phyloP scores from a whole-genome alignment of 2,888 invertebrate genomes.

The Ceriagrion tenellum region DNA sequence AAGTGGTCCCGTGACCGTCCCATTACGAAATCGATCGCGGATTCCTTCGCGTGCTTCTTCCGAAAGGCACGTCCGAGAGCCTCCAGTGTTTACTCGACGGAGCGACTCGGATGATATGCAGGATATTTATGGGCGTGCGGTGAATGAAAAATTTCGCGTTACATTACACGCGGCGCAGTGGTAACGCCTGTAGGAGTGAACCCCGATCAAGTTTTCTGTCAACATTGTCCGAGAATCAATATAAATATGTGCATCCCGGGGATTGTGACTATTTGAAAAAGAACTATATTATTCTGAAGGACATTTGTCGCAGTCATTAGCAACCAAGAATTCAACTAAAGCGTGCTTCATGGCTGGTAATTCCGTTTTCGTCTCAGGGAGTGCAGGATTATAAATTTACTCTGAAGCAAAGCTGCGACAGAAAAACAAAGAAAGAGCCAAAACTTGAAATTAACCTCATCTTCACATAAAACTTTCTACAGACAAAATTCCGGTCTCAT shows the following conservation, averaged over 20 bases:
- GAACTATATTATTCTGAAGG: too few relatives aligned
- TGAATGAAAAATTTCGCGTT: not conserved
- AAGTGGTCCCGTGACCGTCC: not conserved
- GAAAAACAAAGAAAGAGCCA: too few relatives aligned
- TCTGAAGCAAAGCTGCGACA: too few relatives aligned
- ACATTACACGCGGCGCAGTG: not conserved
- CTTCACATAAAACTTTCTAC: too few relatives aligned
- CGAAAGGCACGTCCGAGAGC: not conserved
- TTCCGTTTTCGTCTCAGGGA: too few relatives aligned
- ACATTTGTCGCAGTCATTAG: too few relatives aligned
- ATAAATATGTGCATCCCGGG: not conserved
- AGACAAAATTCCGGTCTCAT: too few relatives aligned
- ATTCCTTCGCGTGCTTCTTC: not conserved
- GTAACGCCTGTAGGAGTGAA: not conserved
- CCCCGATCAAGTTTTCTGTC: not conserved
- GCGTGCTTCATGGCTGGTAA: too few relatives aligned
- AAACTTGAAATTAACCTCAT: too few relatives aligned
- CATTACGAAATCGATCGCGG: not conserved
- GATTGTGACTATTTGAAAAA: too few relatives aligned
- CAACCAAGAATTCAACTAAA: too few relatives aligned
- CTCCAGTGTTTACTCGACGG: not conserved
- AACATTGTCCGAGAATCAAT: not conserved
- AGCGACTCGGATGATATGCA: not conserved
- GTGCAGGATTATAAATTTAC: too few relatives aligned
- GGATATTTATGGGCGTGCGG: not conserved